A percentile compares a stretch with the other conserved stretches of the same genome.
These are phyloP conservation scores for Laticauda colubrina DNA, from an alignment of 2,113 vertebrate genomes.

Conservation along the genomic window DNA sequence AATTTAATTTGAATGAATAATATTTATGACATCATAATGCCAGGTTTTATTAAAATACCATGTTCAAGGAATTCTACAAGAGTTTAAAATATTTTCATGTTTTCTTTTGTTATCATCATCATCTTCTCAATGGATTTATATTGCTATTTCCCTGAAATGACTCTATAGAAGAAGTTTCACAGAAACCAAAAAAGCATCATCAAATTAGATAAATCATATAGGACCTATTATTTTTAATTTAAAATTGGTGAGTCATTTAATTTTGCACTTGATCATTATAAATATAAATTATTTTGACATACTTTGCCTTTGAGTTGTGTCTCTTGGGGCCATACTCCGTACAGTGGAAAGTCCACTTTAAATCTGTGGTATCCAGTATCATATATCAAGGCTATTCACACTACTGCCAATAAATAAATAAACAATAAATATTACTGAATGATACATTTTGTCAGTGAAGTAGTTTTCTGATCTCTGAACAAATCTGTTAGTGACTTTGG, in stretches of 20 bases:
- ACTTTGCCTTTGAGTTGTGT: too few relatives aligned
- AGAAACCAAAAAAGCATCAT: neutral
- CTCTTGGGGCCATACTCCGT: too few relatives aligned
- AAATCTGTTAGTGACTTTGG: slow-evolving; percentile 56
- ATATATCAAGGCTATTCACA: too few relatives aligned
- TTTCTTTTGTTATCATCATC: neutral
- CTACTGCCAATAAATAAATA: too few relatives aligned
- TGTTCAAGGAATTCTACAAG: neutral
- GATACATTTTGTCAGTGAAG: slow-evolving; percentile 40
- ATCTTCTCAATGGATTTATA: neutral
- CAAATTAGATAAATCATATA: neutral
- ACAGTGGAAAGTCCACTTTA: too few relatives aligned
- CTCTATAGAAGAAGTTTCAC: too few relatives aligned
- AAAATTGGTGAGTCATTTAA: too few relatives aligned
- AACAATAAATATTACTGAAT: neutral
- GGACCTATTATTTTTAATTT: too few relatives aligned
- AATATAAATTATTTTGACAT: too few relatives aligned
- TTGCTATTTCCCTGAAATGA: neutral
- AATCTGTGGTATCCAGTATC: too few relatives aligned
- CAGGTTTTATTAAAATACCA: neutral
- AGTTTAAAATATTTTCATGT: neutral
- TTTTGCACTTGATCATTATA: too few relatives aligned
- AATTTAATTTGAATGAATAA: neutral
- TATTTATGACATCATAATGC: neutral
- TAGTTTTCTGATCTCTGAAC: slow-evolving; percentile 44